A percentile compares a stretch with the other conserved stretches of the same genome.
These are phyloP conservation scores for Caerostris darwini DNA, from an alignment of 1,140 invertebrate species.

Conservation along the genomic window DNA sequence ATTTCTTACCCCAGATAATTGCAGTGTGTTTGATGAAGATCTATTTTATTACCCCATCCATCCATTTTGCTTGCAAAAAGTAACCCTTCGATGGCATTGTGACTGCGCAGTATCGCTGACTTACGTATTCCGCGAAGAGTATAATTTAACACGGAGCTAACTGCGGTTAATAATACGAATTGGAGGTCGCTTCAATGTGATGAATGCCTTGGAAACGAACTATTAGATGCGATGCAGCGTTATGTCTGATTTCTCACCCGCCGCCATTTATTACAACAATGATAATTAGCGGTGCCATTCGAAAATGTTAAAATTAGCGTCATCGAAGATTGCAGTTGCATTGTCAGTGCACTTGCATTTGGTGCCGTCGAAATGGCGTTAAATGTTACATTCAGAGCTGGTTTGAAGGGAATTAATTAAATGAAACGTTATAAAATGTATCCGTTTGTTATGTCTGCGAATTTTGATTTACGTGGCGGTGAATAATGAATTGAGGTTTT, in stretches of 20 bases:
- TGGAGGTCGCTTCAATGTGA: constrained; percentile 47
- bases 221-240: constrained; percentile 59
- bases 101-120: background rate
- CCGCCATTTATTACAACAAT: constrained; percentile 62
- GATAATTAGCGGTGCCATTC: constrained; percentile 48
- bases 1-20: background rate
- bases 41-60: background rate
- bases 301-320: constrained; percentile 64
- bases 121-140: background rate
- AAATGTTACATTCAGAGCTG: background rate
- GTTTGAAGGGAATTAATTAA: constrained; percentile 21
- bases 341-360: constrained; percentile 1
- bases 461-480: background rate
- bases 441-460: background rate
- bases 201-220: constrained; percentile 60
- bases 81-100: background rate
- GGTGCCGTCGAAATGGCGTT: background rate
- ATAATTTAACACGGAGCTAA: constrained; percentile 42
- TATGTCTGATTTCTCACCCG: constrained; percentile 36
- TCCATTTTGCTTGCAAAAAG: background rate
- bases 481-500: background rate
- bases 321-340: constrained; percentile 17
- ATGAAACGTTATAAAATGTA: background rate
- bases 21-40: background rate
- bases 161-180: constrained; percentile 61